Evolutionary conservation across 2,113 vertebrate genomes (phyloP).

Genomic region (Oplegnathus fasciatus): DNA sequence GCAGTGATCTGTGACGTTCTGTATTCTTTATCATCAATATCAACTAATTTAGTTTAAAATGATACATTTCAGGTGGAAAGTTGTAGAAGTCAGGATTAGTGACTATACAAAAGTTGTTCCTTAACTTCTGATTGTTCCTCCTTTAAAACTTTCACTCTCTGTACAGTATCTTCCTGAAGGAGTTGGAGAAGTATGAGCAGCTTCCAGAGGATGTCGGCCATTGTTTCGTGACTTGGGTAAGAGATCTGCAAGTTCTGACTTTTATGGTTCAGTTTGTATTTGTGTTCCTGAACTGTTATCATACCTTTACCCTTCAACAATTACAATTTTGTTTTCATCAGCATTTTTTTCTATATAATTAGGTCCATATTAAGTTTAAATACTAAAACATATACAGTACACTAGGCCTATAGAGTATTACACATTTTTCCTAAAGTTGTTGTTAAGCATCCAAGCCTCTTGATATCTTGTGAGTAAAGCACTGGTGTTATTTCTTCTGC

Average conservation of each 20-base stretch:
- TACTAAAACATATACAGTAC: neutral
- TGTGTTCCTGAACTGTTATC: neutral
- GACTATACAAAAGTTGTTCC: neutral
- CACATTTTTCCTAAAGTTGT: neutral
- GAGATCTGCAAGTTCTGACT: neutral
- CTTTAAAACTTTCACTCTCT: neutral
- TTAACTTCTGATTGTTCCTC: neutral
- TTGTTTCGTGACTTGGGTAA: constrained; percentile 99
- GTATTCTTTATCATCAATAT: neutral
- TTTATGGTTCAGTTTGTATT: neutral
- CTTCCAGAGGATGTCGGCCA: constrained; percentile 98
- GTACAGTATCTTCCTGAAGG: constrained; percentile 96
- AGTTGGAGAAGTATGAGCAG: constrained; percentile 98
- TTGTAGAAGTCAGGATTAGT: too few relatives aligned
- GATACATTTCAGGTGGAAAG: neutral
- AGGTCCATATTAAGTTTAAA: neutral
- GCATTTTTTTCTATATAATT: neutral
- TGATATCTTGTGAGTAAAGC: neutral
- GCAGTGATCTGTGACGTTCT: neutral
- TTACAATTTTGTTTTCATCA: neutral
- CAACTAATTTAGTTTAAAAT: neutral
- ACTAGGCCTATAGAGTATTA: neutral
- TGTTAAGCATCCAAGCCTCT: too few relatives aligned
- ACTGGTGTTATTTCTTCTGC: constrained; percentile 24
- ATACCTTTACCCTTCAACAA: neutral